phyloP scores from a whole-genome alignment of 2,797 vertebrate genomes.

The Pitangus sulphuratus region DNA sequence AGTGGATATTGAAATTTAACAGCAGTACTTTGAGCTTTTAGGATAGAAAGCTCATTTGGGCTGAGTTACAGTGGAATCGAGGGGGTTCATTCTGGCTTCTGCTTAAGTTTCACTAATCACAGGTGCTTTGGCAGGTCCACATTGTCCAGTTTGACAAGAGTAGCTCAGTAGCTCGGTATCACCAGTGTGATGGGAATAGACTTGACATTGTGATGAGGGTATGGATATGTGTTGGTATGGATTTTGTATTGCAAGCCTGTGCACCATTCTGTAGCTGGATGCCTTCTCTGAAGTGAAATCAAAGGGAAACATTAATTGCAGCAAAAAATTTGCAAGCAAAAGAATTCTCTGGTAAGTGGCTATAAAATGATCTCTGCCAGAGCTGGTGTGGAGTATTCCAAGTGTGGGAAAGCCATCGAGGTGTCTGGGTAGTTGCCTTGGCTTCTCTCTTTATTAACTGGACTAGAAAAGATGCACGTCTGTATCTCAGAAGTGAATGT shows the following conservation, averaged over 20 bases:
- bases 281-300: background rate
- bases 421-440: background rate
- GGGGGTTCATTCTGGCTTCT: background rate
- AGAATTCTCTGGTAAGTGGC: background rate
- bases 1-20: background rate
- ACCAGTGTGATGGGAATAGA: background rate
- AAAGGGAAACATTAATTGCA: background rate
- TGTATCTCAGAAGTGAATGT: background rate
- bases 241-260: background rate
- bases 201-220: fast-evolving
- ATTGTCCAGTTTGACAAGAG: background rate
- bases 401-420: background rate
- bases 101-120: background rate
- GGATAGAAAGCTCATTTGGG: background rate
- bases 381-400: background rate
- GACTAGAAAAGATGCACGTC: background rate
- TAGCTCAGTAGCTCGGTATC: background rate
- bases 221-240: fast-evolving
- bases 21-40: background rate
- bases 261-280: background rate
- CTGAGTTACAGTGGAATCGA: background rate
- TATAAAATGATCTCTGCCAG: background rate
- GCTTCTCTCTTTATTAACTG: background rate
- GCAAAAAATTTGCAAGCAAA: background rate
- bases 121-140: background rate